Evolutionary conservation across 64 coral and sea anemone genomes (phyloP).

Genomic region (Pocillopora damicornis): DNA sequence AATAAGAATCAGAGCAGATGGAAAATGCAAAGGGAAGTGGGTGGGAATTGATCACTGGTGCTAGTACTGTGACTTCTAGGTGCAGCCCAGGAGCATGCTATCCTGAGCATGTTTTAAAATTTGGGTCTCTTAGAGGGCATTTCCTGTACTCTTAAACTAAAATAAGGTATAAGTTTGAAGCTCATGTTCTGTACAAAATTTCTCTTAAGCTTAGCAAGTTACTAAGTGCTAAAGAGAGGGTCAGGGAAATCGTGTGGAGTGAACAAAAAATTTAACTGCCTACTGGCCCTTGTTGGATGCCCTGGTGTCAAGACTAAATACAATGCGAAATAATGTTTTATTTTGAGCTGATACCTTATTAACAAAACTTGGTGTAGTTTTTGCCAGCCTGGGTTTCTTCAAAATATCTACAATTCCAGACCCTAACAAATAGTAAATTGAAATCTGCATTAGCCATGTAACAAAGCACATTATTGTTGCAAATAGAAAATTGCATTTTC

Average conservation of each 20-base stretch:
- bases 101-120: too few relatives aligned
- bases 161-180: too few relatives aligned
- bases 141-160: too few relatives aligned
- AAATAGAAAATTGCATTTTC: neutral
- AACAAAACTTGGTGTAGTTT: conserved; percentile 80
- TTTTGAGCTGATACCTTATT: conserved; percentile 62
- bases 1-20: too few relatives aligned
- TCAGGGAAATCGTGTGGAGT: neutral
- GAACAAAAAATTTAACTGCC: neutral
- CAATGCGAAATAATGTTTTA: neutral
- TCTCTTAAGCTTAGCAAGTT: too few relatives aligned
- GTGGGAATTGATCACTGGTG: too few relatives aligned
- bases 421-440: conserved; percentile 38
- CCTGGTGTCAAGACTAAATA: neutral
- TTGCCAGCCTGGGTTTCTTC: conserved; percentile 84
- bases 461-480: neutral
- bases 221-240: neutral
- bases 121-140: too few relatives aligned
- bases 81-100: too few relatives aligned
- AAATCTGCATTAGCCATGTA: neutral
- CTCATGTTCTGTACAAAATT: too few relatives aligned
- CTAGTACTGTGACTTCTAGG: too few relatives aligned
- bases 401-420: conserved; percentile 88
- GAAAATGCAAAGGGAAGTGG: too few relatives aligned
- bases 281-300: too few relatives aligned